Conservation (phyloP, 2,797 vertebrate genomes). For the Astyanax mexicanus region DNA sequence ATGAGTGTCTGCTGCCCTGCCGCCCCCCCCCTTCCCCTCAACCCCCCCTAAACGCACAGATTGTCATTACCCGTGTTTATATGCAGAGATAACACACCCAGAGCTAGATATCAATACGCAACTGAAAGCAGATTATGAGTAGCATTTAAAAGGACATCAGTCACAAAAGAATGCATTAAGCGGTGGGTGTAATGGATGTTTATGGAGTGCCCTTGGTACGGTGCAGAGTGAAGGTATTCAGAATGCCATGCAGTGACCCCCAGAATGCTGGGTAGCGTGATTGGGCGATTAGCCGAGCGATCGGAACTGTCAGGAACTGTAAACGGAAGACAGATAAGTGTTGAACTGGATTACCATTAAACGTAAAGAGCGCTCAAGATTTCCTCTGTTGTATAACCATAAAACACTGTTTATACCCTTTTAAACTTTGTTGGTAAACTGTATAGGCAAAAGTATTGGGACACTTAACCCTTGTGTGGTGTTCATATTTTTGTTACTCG, state of each 20-base stretch:
- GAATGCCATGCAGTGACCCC: conserved; percentile 29
- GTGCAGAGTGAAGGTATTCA: conserved; percentile 34
- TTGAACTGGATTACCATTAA: background rate
- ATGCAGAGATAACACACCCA: conserved; percentile 58
- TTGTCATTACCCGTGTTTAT: conserved; percentile 62
- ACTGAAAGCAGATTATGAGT: conserved; percentile 62
- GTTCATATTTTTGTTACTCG: too few species aligned
- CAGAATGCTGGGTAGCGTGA: background rate
- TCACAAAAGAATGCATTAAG: conserved; percentile 61
- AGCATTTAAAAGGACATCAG: conserved; percentile 64
- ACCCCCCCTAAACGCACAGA: conserved; percentile 46
- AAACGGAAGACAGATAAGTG: conserved; percentile 13
- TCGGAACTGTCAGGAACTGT: background rate
- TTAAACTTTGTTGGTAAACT: too few species aligned
- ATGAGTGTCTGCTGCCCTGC: conserved; percentile 42
- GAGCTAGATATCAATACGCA: conserved; percentile 54
- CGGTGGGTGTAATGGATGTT: conserved; percentile 59
- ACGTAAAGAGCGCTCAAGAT: background rate
- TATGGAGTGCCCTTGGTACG: conserved; percentile 56
- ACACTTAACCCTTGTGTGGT: too few species aligned
- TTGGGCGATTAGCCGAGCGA: conserved; percentile 8
- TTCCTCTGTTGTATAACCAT: too few species aligned
- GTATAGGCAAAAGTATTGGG: too few species aligned
- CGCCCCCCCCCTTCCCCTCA: conserved; percentile 52
- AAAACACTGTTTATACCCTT: background rate